Conservation (phyloP, 2,888 invertebrate genomes). For the Oligia fasciuncula region DNA sequence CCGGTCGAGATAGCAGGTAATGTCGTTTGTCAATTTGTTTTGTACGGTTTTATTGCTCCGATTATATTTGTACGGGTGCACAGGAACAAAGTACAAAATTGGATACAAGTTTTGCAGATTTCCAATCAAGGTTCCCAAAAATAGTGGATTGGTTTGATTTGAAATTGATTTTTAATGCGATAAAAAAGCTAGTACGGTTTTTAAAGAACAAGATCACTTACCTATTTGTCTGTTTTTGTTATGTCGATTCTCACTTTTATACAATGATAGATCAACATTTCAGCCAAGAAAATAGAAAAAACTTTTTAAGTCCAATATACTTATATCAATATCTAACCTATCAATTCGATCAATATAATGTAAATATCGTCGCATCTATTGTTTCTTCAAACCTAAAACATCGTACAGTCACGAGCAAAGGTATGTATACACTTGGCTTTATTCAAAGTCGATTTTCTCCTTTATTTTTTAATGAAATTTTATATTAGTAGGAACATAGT, state of each 20-base stretch:
- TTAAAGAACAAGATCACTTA: not conserved
- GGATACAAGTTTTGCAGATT: slow-evolving; percentile 16
- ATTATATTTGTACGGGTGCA: slow-evolving; percentile 44
- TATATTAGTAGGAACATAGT: too few species aligned
- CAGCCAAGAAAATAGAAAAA: not conserved
- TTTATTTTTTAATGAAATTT: too few species aligned
- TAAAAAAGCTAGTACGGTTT: not conserved
- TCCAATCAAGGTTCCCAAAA: slow-evolving; percentile 31
- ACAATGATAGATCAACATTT: not conserved
- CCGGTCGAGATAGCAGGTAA: slow-evolving; percentile 60
- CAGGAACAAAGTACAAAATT: slow-evolving; percentile 22
- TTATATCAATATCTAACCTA: not conserved
- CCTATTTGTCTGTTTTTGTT: not conserved
- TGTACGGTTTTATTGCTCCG: slow-evolving; percentile 57
- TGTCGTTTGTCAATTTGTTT: slow-evolving; percentile 63
- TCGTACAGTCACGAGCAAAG: not conserved
- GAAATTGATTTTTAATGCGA: not conserved
- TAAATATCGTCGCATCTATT: not conserved
- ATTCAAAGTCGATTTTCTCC: too few species aligned
- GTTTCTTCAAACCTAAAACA: not conserved
- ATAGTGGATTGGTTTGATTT: slow-evolving; percentile 15
- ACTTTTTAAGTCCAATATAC: not conserved
- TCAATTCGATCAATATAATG: not conserved
- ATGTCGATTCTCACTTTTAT: not conserved
- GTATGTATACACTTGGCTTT: too few species aligned